Percentiles rank a stretch among this genome's conserved stretches.
phyloP scores from a whole-genome alignment of 2,797 vertebrate genomes.

The Schizothorax lantsangensis region DNA sequence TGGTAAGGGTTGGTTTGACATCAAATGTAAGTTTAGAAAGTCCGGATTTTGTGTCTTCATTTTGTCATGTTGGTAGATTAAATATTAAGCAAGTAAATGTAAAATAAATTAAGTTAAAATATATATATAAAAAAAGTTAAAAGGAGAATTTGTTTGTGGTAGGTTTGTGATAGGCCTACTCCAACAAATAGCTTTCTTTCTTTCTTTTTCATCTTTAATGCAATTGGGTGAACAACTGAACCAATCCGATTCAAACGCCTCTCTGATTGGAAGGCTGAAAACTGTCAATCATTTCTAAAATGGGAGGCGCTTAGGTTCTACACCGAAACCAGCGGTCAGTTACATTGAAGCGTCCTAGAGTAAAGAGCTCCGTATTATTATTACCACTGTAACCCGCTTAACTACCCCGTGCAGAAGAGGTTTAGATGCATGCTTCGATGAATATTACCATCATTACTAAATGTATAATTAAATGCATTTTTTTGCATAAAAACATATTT shows the following conservation, averaged over 20 bases:
- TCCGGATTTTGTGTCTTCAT: not conserved
- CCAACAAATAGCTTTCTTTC: not conserved
- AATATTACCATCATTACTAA: not conserved
- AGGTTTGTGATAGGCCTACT: not conserved
- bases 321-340: slow-evolving; percentile 3
- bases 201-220: not conserved
- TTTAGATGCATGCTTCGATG: not conserved
- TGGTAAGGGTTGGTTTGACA: not conserved
- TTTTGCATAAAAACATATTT: not conserved
- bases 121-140: not conserved
- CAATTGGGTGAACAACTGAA: slow-evolving; percentile 42
- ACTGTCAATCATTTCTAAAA: slow-evolving; percentile 32
- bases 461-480: not conserved
- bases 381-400: not conserved
- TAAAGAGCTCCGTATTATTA: slow-evolving; percentile 19
- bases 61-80: not conserved
- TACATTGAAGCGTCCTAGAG: not conserved
- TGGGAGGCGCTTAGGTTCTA: slow-evolving; percentile 32
- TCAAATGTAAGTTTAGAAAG: not conserved
- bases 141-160: not conserved
- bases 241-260: slow-evolving; percentile 59
- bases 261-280: slow-evolving; percentile 42
- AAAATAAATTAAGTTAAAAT: not conserved
- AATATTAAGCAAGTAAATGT: not conserved
- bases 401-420: not conserved